Evolutionary conservation across 2,113 vertebrate species (phyloP).

Genomic region (Prionailurus viverrinus): DNA sequence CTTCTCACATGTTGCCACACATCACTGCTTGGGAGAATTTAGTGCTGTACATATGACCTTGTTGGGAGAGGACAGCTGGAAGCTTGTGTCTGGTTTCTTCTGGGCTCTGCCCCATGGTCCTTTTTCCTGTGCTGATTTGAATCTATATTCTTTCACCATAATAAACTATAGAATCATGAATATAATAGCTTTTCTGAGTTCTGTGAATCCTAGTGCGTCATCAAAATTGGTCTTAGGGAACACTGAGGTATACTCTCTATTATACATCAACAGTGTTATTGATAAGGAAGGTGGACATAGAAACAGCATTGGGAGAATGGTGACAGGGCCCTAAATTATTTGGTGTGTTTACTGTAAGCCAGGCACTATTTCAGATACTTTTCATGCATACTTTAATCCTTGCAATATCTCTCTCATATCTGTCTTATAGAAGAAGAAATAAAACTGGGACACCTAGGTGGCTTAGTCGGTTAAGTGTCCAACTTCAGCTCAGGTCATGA

Average conservation of each 20-base stretch:
- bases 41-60: background rate
- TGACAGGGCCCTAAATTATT: background rate
- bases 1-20: background rate
- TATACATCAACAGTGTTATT: background rate
- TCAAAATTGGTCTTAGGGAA: background rate
- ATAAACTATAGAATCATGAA: background rate
- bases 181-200: background rate
- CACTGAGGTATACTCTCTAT: background rate
- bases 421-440: slow-evolving; percentile 11
- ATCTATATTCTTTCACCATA: background rate
- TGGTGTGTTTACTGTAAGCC: background rate
- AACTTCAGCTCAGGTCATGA: too few relatives aligned
- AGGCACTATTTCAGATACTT: background rate
- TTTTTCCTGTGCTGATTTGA: slow-evolving; percentile 5
- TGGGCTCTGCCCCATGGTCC: background rate
- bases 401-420: background rate
- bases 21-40: background rate
- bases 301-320: background rate
- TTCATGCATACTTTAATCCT: background rate
- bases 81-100: background rate
- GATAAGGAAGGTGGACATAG: background rate
- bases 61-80: background rate
- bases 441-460: too few relatives aligned
- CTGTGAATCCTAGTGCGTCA: background rate
- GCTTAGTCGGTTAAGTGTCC: too few relatives aligned